A percentile compares a stretch with the other conserved stretches of the same genome.
Conservation (phyloP, 35 echinoderm and acorn worm genomes). For the Strongylocentrotus purpuratus region DNA sequence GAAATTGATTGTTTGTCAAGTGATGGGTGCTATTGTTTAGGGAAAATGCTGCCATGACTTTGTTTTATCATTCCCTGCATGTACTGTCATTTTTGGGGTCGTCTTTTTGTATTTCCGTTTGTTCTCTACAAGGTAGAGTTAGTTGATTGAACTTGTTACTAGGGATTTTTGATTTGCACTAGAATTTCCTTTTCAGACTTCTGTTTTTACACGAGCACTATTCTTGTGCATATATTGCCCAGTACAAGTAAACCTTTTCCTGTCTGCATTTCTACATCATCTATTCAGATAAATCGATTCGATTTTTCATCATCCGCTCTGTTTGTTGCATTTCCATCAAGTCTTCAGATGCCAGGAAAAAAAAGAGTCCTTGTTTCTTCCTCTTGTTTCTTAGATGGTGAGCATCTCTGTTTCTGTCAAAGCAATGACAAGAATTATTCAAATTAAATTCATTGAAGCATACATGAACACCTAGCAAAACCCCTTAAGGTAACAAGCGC, state of each 20-base stretch:
- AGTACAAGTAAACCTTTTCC: too few relatives aligned
- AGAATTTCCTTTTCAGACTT: too few relatives aligned
- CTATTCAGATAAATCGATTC: background rate
- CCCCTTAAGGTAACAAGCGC: background rate
- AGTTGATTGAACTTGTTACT: too few relatives aligned
- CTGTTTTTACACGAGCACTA: background rate
- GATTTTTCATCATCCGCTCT: background rate
- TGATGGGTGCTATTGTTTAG: background rate
- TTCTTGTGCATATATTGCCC: too few relatives aligned
- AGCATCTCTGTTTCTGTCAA: background rate
- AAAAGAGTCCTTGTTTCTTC: background rate
- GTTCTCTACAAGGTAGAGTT: too few relatives aligned
- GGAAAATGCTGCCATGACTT: background rate
- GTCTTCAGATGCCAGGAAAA: background rate
- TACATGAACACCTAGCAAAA: background rate
- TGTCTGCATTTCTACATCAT: too few relatives aligned
- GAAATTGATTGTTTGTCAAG: background rate
- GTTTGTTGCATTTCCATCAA: background rate
- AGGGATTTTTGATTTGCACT: too few relatives aligned
- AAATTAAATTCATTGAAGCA: background rate
- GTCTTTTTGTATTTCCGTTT: too few relatives aligned
- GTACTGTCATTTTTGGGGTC: too few relatives aligned
- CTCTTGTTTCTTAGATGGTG: background rate
- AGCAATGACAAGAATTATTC: background rate
- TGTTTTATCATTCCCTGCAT: too few relatives aligned